Percentiles rank a stretch among this genome's conserved stretches.
Evolutionary conservation across 1,140 invertebrate genomes (phyloP).

Genomic region (Fopius arisanus): DNA sequence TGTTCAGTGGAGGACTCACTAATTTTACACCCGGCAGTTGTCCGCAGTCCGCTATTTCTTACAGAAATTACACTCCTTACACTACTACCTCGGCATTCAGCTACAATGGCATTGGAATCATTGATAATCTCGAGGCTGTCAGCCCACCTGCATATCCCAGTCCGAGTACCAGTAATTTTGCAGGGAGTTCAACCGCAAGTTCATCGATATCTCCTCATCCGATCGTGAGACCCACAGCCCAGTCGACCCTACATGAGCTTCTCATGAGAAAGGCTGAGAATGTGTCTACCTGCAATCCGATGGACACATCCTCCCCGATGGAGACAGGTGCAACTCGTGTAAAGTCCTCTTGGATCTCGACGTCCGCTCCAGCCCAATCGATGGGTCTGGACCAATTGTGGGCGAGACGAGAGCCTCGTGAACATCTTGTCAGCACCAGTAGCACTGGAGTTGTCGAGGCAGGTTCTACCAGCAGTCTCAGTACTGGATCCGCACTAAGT

Average conservation of each 20-base stretch:
- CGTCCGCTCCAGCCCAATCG: conserved; percentile 81
- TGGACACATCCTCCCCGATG: conserved; percentile 53
- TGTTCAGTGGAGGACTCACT: conserved; percentile 40
- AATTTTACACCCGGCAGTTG: conserved; percentile 57
- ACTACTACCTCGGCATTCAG: conserved; percentile 45
- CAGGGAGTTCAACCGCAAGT: conserved; percentile 61
- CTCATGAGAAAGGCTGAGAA: conserved; percentile 69
- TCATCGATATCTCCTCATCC: conserved; percentile 59
- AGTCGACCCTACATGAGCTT: conserved; percentile 72
- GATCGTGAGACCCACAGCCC: conserved; percentile 42
- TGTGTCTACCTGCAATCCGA: conserved; percentile 56
- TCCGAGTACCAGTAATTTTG: conserved; percentile 56
- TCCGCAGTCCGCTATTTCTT: conserved; percentile 51
- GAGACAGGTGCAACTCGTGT: conserved; percentile 57
- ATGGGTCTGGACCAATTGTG: conserved; percentile 83
- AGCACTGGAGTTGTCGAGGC: conserved; percentile 78
- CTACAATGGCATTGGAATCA: conserved; percentile 47
- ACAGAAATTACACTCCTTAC: conserved; percentile 47
- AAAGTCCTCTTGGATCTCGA: conserved; percentile 75
- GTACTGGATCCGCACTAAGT: conserved; percentile 82
- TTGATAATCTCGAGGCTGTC: conserved; percentile 52
- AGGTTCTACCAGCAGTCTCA: conserved; percentile 86
- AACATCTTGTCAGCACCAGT: conserved; percentile 85
- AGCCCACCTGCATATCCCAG: conserved; percentile 55
- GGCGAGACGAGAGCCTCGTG: conserved; percentile 83